Evolutionary conservation across 1,140 invertebrate genomes (phyloP), one percentile per base, ranked within the genome.

Genomic region (Rhopalosiphum padi): DNA sequence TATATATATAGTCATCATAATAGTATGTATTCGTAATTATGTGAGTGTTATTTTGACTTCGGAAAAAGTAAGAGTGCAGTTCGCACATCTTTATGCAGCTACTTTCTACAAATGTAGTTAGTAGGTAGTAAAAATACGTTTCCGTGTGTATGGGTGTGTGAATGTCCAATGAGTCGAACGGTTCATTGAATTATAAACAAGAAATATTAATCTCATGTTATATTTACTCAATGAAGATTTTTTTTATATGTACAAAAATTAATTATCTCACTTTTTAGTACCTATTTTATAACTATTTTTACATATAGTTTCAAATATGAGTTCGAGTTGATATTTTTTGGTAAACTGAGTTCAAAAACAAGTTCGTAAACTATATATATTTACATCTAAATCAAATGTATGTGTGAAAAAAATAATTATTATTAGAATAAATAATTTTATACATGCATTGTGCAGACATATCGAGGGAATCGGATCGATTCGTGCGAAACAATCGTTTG

Each of bases 41-140:
- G 9, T 53, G 51, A 25, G 55, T 35, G 60, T 77, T 23, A 77
- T 21, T 77, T 91, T 0, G 3, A 82, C 90, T 91, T 91, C 21
- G 43, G 37, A 23, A 77, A 91, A 91, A 91, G 90, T 91, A 91
- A 91, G 60, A 91, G 90, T 82, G 90, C n/a, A 46, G 90, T 82
- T 83, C 90, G 43, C 68, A 83, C 30, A 48, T 91, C 41, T 77
- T 77, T 77, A 68, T 60, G 4, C 25, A 77, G 60, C 60, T 18
- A 83, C 90, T 91, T 91, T 91, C 90, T 91, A 77, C n/a, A n/a
- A 77, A 18, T n/a, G n/a, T n/a, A 91, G 43, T 91, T 25, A 23
- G 51, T 41, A 41, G 21, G 55, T 77, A 46, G 21, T 68, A 91
- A 90, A n/a, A 90, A 30, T 83, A 41, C 22, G 4, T 48, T 82